These are phyloP conservation scores for Drosophila lacicola DNA, from an alignment of 2,888 invertebrate genomes.

Conservation along the genomic window DNA sequence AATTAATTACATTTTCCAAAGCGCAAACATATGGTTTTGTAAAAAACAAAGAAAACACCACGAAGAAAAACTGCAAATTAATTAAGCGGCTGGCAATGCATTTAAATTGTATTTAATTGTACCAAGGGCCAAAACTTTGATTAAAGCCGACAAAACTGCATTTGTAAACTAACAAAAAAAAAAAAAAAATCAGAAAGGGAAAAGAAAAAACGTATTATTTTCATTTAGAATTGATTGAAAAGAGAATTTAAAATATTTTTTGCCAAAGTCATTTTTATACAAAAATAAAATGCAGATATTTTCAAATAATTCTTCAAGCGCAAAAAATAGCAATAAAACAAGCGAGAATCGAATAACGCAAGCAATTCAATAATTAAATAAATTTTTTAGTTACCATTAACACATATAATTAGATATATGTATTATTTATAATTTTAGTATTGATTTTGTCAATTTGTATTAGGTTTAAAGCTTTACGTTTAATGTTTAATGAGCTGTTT, in stretches of 20 bases:
- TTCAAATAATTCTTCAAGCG: background rate
- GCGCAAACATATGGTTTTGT: slow-evolving; percentile 40
- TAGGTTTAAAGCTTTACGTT: slow-evolving; percentile 77
- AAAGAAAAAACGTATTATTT: slow-evolving; percentile 15
- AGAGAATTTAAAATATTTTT: slow-evolving; percentile 34
- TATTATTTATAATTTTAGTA: slow-evolving; percentile 53
- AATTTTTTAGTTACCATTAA: slow-evolving; percentile 21
- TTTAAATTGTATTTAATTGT: slow-evolving; percentile 72
- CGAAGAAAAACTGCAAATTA: slow-evolving; percentile 39
- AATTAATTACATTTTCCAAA: slow-evolving; percentile 36
- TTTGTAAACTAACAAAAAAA: slow-evolving; percentile 68
- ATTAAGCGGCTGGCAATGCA: slow-evolving; percentile 55
- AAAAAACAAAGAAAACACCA: slow-evolving; percentile 8
- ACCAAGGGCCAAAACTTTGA: slow-evolving; percentile 60
- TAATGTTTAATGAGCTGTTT: slow-evolving; percentile 53
- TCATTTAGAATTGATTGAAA: slow-evolving; percentile 14
- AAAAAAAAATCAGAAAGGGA: slow-evolving; percentile 21
- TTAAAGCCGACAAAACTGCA: slow-evolving; percentile 74
- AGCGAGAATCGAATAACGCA: slow-evolving; percentile 28
- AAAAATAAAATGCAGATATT: slow-evolving; percentile 2
- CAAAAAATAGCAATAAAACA: background rate
- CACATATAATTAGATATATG: slow-evolving; percentile 1
- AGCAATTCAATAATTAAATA: slow-evolving; percentile 26
- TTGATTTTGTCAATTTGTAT: slow-evolving; percentile 68
- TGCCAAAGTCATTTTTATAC: slow-evolving; percentile 35